phyloP scores from a whole-genome alignment of 2,888 invertebrate genomes.

The Oscheius sp. region DNA sequence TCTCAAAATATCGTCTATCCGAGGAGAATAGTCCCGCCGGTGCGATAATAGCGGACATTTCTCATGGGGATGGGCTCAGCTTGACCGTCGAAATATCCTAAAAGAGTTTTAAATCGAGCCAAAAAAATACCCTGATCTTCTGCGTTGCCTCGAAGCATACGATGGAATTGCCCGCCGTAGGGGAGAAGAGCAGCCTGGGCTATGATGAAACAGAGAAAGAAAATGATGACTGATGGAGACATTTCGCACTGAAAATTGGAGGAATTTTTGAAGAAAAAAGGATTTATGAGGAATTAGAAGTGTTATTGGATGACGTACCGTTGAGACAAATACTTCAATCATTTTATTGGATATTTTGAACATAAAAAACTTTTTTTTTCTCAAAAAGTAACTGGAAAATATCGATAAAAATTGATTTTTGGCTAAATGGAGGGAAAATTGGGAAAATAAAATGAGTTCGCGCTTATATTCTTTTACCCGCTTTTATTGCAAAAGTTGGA shows the following conservation, averaged over 20 bases:
- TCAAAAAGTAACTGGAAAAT: too few species aligned
- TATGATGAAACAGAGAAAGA: conserved; percentile 14
- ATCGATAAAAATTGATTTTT: too few species aligned
- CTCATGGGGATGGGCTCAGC: conserved; percentile 30
- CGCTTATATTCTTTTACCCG: too few species aligned
- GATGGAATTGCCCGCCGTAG: conserved; percentile 7
- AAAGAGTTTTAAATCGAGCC: not conserved
- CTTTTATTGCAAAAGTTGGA: too few species aligned
- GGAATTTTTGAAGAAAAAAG: too few species aligned
- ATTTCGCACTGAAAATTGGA: not conserved
- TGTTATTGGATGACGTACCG: too few species aligned
- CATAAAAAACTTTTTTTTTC: too few species aligned
- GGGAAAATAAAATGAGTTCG: too few species aligned
- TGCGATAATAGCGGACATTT: conserved; percentile 43
- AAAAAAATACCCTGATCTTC: conserved; percentile 13
- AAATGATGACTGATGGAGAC: conserved; percentile 18
- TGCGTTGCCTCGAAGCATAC: not conserved
- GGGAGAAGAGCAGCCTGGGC: conserved; percentile 20
- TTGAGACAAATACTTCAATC: too few species aligned
- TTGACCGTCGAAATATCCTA: conserved; percentile 17
- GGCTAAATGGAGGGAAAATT: too few species aligned
- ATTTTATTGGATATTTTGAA: too few species aligned
- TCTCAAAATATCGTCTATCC: conserved; percentile 32
- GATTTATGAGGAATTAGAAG: too few species aligned
- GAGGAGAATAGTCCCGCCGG: conserved; percentile 57